A percentile compares a stretch with the other conserved stretches of the same genome.
These are phyloP conservation scores for Siniperca chuatsi DNA, from an alignment of 2,113 vertebrate species.

Conservation along the genomic window DNA sequence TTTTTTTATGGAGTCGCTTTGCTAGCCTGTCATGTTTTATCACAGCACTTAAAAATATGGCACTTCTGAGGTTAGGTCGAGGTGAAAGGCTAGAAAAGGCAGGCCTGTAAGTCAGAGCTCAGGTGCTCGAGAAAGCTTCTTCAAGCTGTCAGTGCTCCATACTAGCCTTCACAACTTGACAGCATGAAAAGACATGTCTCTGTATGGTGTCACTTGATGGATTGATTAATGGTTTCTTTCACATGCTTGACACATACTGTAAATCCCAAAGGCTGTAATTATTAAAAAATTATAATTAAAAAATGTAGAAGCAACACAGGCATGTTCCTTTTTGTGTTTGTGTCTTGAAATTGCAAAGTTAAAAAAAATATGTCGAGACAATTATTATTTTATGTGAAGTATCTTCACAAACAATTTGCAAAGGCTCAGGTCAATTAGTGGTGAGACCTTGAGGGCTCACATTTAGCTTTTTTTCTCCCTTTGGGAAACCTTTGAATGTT, in stretches of 20 bases:
- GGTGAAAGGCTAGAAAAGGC: slow-evolving; percentile 31
- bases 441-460: slow-evolving; percentile 40
- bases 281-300: no score
- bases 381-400: slow-evolving; percentile 40
- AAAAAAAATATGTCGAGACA: slow-evolving; percentile 32
- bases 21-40: slow-evolving; percentile 53
- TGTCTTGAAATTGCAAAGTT: background rate
- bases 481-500: slow-evolving; percentile 44
- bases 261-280: background rate
- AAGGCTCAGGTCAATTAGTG: slow-evolving; percentile 61
- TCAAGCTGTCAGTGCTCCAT: background rate
- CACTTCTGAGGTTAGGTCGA: slow-evolving; percentile 7
- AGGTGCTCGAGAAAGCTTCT: background rate
- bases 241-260: background rate
- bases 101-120: background rate
- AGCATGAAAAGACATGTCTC: background rate
- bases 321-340: background rate
- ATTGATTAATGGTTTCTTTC: background rate
- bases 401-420: slow-evolving; percentile 40
- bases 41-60: slow-evolving; percentile 20
- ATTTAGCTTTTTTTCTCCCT: slow-evolving; percentile 41
- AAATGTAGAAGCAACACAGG: background rate
- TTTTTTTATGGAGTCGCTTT: slow-evolving; percentile 55
- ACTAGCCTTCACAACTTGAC: slow-evolving; percentile 4
- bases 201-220: background rate